Percentiles rank a stretch among this genome's conserved stretches.
Evolutionary conservation across 2,888 invertebrate species (phyloP).

Genomic region (Sinhomidia bicolor): DNA sequence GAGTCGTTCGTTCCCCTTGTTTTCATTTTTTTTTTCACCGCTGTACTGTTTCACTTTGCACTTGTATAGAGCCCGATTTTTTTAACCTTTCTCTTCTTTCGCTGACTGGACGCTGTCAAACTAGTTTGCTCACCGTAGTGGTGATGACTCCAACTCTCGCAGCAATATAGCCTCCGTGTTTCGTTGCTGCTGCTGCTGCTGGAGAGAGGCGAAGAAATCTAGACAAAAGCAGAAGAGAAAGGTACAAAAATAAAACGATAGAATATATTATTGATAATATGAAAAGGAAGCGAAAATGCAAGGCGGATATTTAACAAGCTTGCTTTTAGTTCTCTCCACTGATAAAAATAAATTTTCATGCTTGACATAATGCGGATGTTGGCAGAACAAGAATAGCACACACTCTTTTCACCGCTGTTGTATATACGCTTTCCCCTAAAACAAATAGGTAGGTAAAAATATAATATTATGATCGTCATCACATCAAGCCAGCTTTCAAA

Average conservation of each 20-base stretch:
- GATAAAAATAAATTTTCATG: slow-evolving; percentile 42
- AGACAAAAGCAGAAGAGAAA: not conserved
- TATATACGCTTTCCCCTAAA: not conserved
- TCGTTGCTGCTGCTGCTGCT: not conserved
- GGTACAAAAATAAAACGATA: not conserved
- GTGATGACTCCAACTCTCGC: not conserved
- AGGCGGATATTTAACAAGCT: slow-evolving; percentile 11
- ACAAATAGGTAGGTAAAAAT: too few relatives aligned
- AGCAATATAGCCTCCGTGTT: not conserved
- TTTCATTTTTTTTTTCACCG: not conserved
- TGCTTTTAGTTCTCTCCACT: not conserved
- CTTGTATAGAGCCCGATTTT: not conserved
- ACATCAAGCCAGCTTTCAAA: too few relatives aligned
- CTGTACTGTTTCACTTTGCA: not conserved
- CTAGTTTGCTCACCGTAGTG: not conserved
- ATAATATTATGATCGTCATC: too few relatives aligned
- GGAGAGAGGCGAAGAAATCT: not conserved
- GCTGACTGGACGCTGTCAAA: not conserved
- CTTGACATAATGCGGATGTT: slow-evolving; percentile 53
- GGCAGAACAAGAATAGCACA: not conserved
- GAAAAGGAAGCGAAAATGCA: not conserved
- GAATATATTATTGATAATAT: not conserved
- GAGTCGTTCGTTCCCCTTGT: not conserved
- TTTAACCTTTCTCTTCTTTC: not conserved
- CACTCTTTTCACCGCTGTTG: too few relatives aligned